These are phyloP conservation scores for Coracopsis vasa DNA, from an alignment of 2,113 vertebrate genomes.

Conservation along the genomic window DNA sequence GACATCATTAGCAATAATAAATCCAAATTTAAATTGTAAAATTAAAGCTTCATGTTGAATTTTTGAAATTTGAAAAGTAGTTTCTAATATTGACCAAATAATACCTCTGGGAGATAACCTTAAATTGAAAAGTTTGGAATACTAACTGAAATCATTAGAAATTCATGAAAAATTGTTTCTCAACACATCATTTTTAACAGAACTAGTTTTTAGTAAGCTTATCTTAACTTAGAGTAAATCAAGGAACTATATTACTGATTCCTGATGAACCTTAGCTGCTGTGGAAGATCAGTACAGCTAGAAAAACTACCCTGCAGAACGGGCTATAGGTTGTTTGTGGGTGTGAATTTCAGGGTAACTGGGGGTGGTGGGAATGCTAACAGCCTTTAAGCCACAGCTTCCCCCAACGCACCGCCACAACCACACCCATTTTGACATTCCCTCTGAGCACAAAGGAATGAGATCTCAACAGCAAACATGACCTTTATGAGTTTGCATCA, in stretches of 20 bases:
- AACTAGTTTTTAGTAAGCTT: background rate
- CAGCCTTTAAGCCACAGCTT: background rate
- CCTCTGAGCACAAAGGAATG: conserved; percentile 18
- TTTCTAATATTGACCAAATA: background rate
- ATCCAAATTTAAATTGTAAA: background rate
- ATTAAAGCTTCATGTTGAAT: background rate
- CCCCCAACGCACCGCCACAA: background rate
- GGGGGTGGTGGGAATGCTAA: background rate
- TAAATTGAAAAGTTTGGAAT: background rate
- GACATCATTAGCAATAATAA: background rate
- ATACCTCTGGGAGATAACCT: background rate
- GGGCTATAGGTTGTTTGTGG: background rate
- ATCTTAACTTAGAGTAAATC: background rate
- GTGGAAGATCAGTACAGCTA: background rate
- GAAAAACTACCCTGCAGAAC: background rate
- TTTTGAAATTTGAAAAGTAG: background rate
- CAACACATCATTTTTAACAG: background rate
- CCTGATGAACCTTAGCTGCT: background rate
- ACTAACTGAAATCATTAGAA: background rate
- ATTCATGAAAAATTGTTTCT: background rate
- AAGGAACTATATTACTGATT: background rate
- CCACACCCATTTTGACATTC: background rate
- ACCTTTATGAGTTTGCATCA: conserved; percentile 50
- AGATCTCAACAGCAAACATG: conserved; percentile 47
- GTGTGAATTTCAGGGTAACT: background rate